Evolutionary conservation across 2,113 vertebrate species (phyloP), one percentile per base, ranked within the genome.

Genomic region (Nerophis ophidion): DNA sequence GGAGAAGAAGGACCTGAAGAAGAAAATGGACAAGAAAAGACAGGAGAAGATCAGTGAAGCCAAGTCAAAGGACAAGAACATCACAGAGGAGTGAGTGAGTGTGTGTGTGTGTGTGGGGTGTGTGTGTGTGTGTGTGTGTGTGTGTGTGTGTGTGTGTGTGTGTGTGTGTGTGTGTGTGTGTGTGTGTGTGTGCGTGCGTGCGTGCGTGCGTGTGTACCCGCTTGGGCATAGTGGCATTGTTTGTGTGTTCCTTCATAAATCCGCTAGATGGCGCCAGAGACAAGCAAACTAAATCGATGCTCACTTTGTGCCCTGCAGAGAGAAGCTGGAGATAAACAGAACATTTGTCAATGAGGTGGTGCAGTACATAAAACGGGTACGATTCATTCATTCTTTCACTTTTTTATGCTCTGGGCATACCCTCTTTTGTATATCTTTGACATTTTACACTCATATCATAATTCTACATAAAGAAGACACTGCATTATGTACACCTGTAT

Each of bases 1-100:
- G 82, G 97, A 99, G 81, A 98, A 96, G 87, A 98, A 97, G 66
- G 96, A 99, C 35, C 68, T 99, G 26, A 99, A 99, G 85, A 99
- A 98, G 84, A 97, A 93, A 84, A 98, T 99, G 97, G 94, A 99
- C 81, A 97, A 95, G 77, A 97, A 95, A 74, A 89, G 97, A 26
- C 96, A 99, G 75, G 95, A 98, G 80, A 98, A 94, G 86, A 94
- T 98, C 68, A 95, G 91, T 1, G 96, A 97, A 73, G 93, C 93
- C 6, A 97, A 97, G 77, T 93, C 93, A 5, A 97, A 94, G 86
- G 95, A 98, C 85, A 98, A 93, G 83, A 95, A 93, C 50, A 89
- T 97, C 68, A 94, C 95, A 73, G 96, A 98, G 70, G 96, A 99
- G 97, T 99, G 80, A 92, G 95, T 79, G 17, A 47, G 8, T 42